Evolutionary conservation across 2,888 invertebrate species (phyloP).

Genomic region (Chrysolina haemoptera): DNA sequence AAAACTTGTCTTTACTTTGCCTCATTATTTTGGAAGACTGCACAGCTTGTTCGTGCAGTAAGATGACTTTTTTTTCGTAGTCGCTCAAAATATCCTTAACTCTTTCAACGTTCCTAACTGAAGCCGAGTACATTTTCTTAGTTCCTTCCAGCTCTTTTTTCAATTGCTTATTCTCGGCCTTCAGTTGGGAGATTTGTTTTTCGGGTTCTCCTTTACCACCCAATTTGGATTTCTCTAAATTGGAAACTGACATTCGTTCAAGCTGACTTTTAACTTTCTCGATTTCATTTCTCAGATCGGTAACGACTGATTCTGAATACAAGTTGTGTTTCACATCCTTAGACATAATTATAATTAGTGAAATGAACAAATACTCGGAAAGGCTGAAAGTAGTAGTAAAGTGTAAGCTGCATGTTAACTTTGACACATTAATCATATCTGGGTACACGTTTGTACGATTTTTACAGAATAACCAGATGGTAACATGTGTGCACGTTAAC

Average conservation of each 20-base stretch:
- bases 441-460: too few relatives aligned
- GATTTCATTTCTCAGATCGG: conserved; percentile 52
- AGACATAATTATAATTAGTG: not conserved
- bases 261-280: conserved; percentile 53
- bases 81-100: conserved; percentile 53
- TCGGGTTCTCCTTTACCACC: conserved; percentile 20
- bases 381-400: not conserved
- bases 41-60: conserved; percentile 55
- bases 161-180: conserved; percentile 49
- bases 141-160: conserved; percentile 51
- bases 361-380: not conserved
- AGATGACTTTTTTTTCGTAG: conserved; percentile 55
- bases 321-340: not conserved
- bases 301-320: not conserved
- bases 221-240: conserved; percentile 2
- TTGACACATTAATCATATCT: too few relatives aligned
- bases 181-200: conserved; percentile 41
- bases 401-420: too few relatives aligned
- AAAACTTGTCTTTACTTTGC: conserved; percentile 56
- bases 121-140: conserved; percentile 45
- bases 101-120: conserved; percentile 51
- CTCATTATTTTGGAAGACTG: conserved; percentile 57
- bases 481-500: too few relatives aligned
- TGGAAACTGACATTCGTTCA: conserved; percentile 36
- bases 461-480: too few relatives aligned